A percentile compares a stretch with the other conserved stretches of the same genome.
Conservation (phyloP, 2,888 invertebrate species). For the Epistrophella euchroma region DNA sequence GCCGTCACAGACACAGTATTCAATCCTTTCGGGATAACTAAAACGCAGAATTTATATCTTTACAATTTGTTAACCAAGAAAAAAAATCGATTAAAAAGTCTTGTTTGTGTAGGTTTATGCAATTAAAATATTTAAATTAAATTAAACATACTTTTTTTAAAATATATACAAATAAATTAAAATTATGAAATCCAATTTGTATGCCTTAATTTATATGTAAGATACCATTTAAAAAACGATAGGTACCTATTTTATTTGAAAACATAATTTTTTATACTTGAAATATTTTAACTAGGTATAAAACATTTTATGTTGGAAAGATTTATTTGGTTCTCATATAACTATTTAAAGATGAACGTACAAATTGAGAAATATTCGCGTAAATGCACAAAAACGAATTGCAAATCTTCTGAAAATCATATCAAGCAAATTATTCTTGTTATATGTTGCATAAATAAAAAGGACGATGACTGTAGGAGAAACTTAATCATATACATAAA, state of each 20-base stretch:
- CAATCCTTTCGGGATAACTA: neutral
- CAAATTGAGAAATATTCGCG: neutral
- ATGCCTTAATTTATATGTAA: neutral
- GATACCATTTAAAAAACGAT: too few relatives aligned
- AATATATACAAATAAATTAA: neutral
- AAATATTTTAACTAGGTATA: too few relatives aligned
- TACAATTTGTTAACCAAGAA: too few relatives aligned
- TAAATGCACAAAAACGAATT: neutral
- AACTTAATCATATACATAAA: constrained; percentile 57
- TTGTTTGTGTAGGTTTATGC: constrained; percentile 6
- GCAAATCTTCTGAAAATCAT: constrained; percentile 7
- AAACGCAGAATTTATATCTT: neutral
- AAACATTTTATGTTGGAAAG: neutral
- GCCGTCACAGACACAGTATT: neutral
- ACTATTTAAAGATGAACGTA: neutral
- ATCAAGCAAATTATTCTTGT: constrained; percentile 12
- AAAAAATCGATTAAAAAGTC: constrained; percentile 14
- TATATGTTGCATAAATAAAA: constrained; percentile 72
- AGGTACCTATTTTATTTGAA: neutral
- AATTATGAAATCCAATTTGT: neutral
- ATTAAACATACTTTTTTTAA: neutral
- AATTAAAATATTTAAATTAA: neutral
- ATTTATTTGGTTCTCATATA: neutral
- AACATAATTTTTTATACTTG: neutral
- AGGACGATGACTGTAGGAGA: constrained; percentile 73